Evolutionary conservation across 1,140 invertebrate species (phyloP).

Genomic region (Eriocheir sinensis): DNA sequence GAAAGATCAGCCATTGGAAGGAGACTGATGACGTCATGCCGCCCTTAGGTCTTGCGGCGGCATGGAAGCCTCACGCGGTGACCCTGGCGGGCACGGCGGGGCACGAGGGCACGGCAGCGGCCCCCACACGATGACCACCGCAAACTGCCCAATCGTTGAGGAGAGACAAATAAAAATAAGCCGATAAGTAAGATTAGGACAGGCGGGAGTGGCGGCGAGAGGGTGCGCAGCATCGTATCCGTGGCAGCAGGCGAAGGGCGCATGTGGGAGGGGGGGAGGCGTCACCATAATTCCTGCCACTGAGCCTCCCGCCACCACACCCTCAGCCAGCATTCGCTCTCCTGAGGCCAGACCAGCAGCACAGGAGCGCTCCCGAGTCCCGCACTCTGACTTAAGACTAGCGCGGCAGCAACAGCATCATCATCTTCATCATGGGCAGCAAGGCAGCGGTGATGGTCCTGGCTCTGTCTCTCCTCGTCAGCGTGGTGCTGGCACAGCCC

Average conservation of each 20-base stretch:
- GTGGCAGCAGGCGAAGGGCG: constrained; percentile 31
- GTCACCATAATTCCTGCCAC: background rate
- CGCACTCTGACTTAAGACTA: too few species aligned
- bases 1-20: constrained; percentile 12
- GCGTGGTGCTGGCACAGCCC: constrained; percentile 44
- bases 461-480: constrained; percentile 27
- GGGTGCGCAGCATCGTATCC: background rate
- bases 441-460: constrained; percentile 46
- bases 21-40: constrained; percentile 29
- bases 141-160: background rate
- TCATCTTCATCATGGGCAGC: constrained; percentile 43
- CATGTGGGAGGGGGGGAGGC: background rate
- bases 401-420: background rate
- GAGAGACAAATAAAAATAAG: background rate
- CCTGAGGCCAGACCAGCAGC: background rate
- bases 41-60: background rate
- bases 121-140: background rate
- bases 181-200: too few species aligned
- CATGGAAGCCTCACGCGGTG: background rate
- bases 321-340: constrained; percentile 2
- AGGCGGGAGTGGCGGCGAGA: background rate
- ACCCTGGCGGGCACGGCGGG: background rate
- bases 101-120: background rate
- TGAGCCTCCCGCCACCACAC: constrained; percentile 1
- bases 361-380: background rate